phyloP scores from a whole-genome alignment of 2,113 vertebrate genomes.

The Eulemur macaco region DNA sequence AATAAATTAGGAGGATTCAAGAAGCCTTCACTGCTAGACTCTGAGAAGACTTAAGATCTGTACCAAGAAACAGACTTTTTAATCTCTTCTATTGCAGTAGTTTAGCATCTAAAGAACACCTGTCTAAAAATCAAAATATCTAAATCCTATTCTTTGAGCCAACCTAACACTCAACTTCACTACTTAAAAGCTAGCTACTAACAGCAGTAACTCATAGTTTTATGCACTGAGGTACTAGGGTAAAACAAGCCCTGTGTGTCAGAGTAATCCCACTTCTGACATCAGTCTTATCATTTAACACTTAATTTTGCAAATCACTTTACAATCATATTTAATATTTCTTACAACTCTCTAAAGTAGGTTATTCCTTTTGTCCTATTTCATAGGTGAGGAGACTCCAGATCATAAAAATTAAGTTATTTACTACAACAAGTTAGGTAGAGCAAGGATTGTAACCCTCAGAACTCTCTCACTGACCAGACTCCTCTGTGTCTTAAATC shows the following conservation, averaged over 20 bases:
- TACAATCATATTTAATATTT: background rate
- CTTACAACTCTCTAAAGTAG: background rate
- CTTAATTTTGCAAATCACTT: background rate
- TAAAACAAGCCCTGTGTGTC: background rate
- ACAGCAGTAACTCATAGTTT: background rate
- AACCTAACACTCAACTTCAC: background rate
- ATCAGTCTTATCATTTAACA: background rate
- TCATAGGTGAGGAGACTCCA: background rate
- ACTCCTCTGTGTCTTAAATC: background rate
- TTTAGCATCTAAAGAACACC: slow-evolving; percentile 16
- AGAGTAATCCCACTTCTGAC: background rate
- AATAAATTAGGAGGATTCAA: slow-evolving; percentile 18
- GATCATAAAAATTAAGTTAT: background rate
- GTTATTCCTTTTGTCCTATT: background rate
- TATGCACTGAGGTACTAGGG: background rate
- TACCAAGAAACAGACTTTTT: slow-evolving; percentile 22
- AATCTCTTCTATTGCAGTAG: background rate
- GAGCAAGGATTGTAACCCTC: background rate
- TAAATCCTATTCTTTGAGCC: slow-evolving; percentile 19
- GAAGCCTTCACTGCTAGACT: background rate
- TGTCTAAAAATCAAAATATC: slow-evolving; percentile 12
- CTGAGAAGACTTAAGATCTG: slow-evolving; percentile 33
- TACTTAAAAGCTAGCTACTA: background rate
- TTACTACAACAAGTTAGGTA: slow-evolving; percentile 25
- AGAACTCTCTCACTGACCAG: background rate